A percentile compares a stretch with the other conserved stretches of the same genome.
phyloP scores from a whole-genome alignment of 2,888 invertebrate species.

The Sarcophaga subvicina region DNA sequence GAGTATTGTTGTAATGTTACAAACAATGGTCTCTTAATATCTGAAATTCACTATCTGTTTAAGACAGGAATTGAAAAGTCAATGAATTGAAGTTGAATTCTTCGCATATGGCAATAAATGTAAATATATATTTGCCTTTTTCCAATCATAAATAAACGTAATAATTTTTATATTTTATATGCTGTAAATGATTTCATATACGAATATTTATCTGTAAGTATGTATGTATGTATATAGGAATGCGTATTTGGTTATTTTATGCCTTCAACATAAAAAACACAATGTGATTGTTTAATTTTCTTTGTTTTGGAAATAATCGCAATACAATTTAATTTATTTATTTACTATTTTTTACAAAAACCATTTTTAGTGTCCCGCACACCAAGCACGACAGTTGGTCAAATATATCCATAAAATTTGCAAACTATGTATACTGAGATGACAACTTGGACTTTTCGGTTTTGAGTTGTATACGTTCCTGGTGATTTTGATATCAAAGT shows the following conservation, averaged over 20 bases:
- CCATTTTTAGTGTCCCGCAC: conserved; percentile 18
- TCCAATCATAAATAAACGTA: conserved; percentile 10
- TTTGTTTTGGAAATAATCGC: conserved; percentile 4
- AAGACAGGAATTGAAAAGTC: not conserved
- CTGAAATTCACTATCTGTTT: not conserved
- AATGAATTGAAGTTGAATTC: not conserved
- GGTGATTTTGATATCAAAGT: not conserved
- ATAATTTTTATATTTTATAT: conserved; percentile 24
- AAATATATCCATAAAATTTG: conserved; percentile 32
- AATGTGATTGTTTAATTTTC: not conserved
- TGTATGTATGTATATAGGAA: not conserved
- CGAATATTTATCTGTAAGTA: no score
- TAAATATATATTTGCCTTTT: not conserved
- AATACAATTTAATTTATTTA: conserved; percentile 24
- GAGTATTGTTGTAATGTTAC: no score
- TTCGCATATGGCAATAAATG: not conserved
- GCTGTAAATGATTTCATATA: conserved; percentile 22
- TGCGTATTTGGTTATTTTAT: not conserved
- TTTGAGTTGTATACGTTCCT: conserved; percentile 13
- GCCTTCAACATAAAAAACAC: not conserved
- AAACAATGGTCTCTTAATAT: no score
- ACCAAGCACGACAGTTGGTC: conserved; percentile 46
- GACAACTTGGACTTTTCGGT: conserved; percentile 31
- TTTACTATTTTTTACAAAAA: conserved; percentile 18
- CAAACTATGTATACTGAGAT: conserved; percentile 9